A percentile compares a stretch with the other conserved stretches of the same genome.
phyloP scores from a whole-genome alignment of 1,140 invertebrate species.

The Augochlora pura region DNA sequence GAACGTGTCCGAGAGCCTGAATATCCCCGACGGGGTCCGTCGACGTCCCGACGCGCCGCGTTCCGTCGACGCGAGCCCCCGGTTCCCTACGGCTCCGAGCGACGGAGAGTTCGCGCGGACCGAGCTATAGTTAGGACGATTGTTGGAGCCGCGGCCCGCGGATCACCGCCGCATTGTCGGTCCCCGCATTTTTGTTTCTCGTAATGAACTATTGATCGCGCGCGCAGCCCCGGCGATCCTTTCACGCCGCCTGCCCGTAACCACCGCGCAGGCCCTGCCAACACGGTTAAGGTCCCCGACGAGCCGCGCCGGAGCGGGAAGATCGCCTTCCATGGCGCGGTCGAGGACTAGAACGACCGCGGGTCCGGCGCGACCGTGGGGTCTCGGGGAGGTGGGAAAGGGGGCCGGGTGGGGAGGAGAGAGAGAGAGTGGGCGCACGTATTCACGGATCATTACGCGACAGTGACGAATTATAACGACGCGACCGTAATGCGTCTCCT shows the following conservation, averaged over 20 bases:
- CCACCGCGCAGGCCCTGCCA: background rate
- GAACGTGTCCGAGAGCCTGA: slow-evolving; percentile 25
- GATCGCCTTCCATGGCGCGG: slow-evolving; percentile 14
- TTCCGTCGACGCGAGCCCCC: background rate
- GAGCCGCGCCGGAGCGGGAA: background rate
- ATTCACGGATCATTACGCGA: slow-evolving; percentile 70
- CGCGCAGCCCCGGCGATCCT: slow-evolving; percentile 59
- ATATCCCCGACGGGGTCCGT: slow-evolving; percentile 37
- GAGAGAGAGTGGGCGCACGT: slow-evolving; percentile 48
- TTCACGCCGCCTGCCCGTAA: slow-evolving; percentile 51
- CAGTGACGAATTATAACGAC: slow-evolving; percentile 71
- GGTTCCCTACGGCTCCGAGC: no score
- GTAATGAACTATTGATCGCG: slow-evolving; percentile 74
- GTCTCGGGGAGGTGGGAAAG: no score
- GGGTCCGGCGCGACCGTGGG: no score
- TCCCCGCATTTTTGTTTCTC: slow-evolving; percentile 69
- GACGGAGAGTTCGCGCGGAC: no score
- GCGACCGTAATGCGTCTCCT: slow-evolving; percentile 66
- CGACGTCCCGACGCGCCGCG: slow-evolving; percentile 36
- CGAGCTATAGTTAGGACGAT: slow-evolving; percentile 59
- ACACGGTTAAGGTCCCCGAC: background rate
- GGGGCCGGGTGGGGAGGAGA: slow-evolving; percentile 3
- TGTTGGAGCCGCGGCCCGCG: slow-evolving; percentile 43
- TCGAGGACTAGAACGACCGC: background rate
- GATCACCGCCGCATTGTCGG: slow-evolving; percentile 62